Evolutionary conservation across 1,140 invertebrate species (phyloP), one percentile per base, ranked within the genome.

Genomic region (Microvelia longipes): DNA sequence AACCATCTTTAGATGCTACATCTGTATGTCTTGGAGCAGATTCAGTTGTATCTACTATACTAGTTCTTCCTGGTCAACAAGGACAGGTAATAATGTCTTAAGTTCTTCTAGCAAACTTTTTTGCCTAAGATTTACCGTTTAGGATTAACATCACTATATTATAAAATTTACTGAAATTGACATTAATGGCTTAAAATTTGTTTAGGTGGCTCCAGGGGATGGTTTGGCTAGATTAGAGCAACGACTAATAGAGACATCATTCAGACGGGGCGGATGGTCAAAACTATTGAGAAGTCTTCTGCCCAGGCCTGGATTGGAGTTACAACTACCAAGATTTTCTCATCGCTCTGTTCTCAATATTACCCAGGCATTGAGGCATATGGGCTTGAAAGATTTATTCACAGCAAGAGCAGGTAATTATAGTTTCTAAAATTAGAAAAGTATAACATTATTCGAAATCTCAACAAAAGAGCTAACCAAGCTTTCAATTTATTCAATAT

Each of bases 381-480:
- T 93, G 88, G 90, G 90, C 0, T 80, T 93, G 1, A 86, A 87
- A 71, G 89, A 90, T 28, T 78, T 93, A 0, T 93, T 93, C 77
- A 82, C 84, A 73, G 80, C 85, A 0, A 67, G 83, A 85, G 66
- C 85, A 85, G 70, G 90, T 64, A 64, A 50, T 64, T 64, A 26
- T 24, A 13, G 5, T 26, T 15, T 64, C 24, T 64, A 90, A 0
- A 89, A 93, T 77, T 81, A 93, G 26, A 85, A 87, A 28, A 91
- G 91, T 1, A 80, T 93, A 29, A 92, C n/a, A n/a, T n/a, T n/a
- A n/a, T n/a, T n/a, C n/a, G n/a, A n/a, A n/a, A n/a, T n/a, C n/a
- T n/a, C n/a, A n/a, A n/a, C n/a, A n/a, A n/a, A n/a, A n/a, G n/a
- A n/a, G n/a, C n/a, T n/a, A n/a, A n/a, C n/a, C n/a, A n/a, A n/a